Conservation (phyloP, 2,888 invertebrate genomes). For the Linnaemya vulpina region DNA sequence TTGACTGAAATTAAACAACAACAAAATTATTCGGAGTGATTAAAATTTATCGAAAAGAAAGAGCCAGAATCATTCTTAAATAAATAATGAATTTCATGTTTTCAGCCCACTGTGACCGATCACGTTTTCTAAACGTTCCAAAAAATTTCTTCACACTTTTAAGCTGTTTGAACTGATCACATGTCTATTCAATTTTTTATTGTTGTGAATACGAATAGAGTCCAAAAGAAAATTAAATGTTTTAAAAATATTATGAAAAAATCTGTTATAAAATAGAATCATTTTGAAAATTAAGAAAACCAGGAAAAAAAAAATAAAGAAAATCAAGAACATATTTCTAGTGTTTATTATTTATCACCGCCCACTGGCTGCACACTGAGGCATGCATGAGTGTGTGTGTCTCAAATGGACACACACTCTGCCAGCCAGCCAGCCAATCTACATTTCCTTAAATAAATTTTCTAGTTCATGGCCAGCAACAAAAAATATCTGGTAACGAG, state of each 20-base stretch:
- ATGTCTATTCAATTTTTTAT: too few relatives aligned
- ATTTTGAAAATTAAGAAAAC: neutral
- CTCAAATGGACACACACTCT: neutral
- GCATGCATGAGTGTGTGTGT: neutral
- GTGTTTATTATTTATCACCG: constrained; percentile 51
- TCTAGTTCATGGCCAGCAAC: constrained; percentile 70
- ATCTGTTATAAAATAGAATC: constrained; percentile 1
- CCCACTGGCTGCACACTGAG: constrained; percentile 34
- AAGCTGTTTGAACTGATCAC: too few relatives aligned
- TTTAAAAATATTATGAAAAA: neutral
- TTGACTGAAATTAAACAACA: too few relatives aligned
- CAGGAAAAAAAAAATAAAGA: neutral
- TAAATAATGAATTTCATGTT: too few relatives aligned
- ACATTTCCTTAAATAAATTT: constrained; percentile 44
- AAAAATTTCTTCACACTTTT: too few relatives aligned
- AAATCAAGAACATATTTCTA: constrained; percentile 40
- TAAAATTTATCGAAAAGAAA: too few relatives aligned
- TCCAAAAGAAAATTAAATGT: too few relatives aligned
- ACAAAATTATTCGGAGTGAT: too few relatives aligned
- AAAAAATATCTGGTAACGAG: constrained; percentile 9
- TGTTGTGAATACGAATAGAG: too few relatives aligned
- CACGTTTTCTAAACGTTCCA: too few relatives aligned
- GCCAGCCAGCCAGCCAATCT: constrained; percentile 5
- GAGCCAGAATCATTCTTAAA: too few relatives aligned
- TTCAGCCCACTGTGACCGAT: too few relatives aligned